Evolutionary conservation across 2,888 invertebrate species (phyloP).

Genomic region (Lepidocyrtinus sp.): DNA sequence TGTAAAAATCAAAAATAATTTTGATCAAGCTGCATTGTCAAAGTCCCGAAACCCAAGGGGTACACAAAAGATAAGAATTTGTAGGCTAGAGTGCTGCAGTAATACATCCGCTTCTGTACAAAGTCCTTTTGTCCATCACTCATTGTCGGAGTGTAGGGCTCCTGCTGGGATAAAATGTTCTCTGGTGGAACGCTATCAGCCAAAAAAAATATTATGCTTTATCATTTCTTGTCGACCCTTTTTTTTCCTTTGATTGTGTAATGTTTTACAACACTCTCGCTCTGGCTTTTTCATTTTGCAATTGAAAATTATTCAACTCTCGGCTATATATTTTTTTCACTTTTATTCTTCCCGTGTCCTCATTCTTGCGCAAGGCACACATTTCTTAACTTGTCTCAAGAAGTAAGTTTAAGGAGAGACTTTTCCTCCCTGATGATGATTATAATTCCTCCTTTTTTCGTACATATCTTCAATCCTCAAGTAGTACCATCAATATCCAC

Average conservation of each 20-base stretch:
- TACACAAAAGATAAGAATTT: conserved; percentile 15
- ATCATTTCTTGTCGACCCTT: conserved; percentile 8
- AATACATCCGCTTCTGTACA: conserved; percentile 1
- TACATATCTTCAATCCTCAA: conserved; percentile 15
- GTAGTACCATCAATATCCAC: conserved; percentile 37
- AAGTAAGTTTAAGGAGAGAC: too few species aligned
- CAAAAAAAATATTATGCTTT: conserved; percentile 1
- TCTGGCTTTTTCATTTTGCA: too few species aligned
- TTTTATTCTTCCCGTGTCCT: too few species aligned
- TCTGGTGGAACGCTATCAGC: conserved; percentile 4
- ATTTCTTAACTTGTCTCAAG: neutral
- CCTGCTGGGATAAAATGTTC: conserved; percentile 36
- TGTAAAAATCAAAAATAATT: conserved; percentile 2
- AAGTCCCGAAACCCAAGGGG: neutral
- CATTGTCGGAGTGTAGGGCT: conserved; percentile 30
- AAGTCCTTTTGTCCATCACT: conserved; percentile 49
- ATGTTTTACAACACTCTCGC: neutral
- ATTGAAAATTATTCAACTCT: conserved; percentile 14
- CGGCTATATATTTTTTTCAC: conserved; percentile 7
- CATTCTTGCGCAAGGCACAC: too few species aligned
- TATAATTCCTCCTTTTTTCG: conserved; percentile 27
- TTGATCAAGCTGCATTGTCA: conserved; percentile 6
- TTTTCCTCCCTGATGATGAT: too few species aligned
- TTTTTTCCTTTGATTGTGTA: neutral
- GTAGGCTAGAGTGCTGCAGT: conserved; percentile 18